These are phyloP conservation scores for Hippoglossus hippoglossus DNA, from an alignment of 2,797 vertebrate genomes.

Conservation along the genomic window DNA sequence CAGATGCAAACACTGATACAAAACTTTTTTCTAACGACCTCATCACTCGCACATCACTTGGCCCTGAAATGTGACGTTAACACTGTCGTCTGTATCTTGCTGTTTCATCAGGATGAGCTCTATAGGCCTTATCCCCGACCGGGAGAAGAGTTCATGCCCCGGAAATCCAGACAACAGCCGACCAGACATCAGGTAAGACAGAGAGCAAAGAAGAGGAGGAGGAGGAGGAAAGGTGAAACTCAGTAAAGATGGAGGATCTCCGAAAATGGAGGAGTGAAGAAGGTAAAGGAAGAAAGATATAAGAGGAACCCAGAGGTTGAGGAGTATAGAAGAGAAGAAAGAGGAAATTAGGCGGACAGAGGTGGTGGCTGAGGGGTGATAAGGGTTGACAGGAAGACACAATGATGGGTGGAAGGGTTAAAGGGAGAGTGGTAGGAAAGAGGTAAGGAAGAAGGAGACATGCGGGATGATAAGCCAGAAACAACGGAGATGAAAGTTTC, in stretches of 20 bases:
- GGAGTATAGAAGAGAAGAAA: slow-evolving; percentile 12
- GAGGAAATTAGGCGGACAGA: background rate
- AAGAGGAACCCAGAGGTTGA: slow-evolving; percentile 2
- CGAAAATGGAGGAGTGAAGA: background rate
- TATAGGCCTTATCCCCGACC: slow-evolving; percentile 86
- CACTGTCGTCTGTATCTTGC: slow-evolving; percentile 21
- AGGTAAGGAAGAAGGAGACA: slow-evolving; percentile 1
- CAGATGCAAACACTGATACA: slow-evolving; percentile 12
- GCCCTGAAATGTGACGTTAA: slow-evolving; percentile 50
- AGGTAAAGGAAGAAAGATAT: slow-evolving; percentile 11
- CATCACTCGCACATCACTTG: slow-evolving; percentile 11
- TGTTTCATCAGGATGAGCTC: slow-evolving; percentile 85
- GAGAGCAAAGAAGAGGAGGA: background rate
- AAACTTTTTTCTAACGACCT: slow-evolving; percentile 8
- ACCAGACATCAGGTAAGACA: slow-evolving; percentile 92
- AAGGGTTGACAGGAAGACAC: slow-evolving; percentile 11
- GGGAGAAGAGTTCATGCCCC: slow-evolving; percentile 87
- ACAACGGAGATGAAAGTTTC: slow-evolving; percentile 12
- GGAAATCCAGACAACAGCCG: slow-evolving; percentile 91
- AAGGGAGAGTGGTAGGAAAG: slow-evolving; percentile 16
- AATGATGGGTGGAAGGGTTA: slow-evolving; percentile 3
- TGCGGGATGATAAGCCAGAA: slow-evolving; percentile 1
- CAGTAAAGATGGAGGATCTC: background rate
- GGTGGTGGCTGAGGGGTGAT: slow-evolving; percentile 3
- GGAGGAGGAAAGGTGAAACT: background rate